Evolutionary conservation across 2,113 vertebrate species (phyloP).

Genomic region (Myodes glareolus): DNA sequence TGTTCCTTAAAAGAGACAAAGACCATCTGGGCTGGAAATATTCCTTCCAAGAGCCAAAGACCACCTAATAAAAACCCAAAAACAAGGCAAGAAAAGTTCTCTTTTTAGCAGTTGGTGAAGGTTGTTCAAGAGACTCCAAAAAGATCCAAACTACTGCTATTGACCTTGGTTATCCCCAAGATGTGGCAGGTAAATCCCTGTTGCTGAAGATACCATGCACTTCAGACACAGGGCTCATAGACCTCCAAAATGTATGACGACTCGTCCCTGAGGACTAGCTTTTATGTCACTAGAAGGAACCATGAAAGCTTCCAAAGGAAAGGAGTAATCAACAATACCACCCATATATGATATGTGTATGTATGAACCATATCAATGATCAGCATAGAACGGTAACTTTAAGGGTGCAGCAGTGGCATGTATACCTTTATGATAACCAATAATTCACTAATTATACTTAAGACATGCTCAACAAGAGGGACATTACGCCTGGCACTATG

Average conservation of each 20-base stretch:
- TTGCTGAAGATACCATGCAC: background rate
- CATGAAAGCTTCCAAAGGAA: background rate
- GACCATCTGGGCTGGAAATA: background rate
- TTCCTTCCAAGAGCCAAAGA: background rate
- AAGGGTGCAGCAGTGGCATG: background rate
- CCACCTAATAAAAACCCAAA: background rate
- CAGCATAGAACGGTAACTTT: background rate
- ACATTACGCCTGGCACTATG: background rate
- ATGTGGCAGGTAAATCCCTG: background rate
- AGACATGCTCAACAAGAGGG: background rate
- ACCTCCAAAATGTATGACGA: background rate
- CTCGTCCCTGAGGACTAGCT: background rate
- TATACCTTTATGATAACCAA: background rate
- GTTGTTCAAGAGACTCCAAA: background rate
- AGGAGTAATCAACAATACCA: background rate
- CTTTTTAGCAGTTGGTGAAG: background rate
- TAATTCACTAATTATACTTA: background rate
- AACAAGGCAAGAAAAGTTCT: background rate
- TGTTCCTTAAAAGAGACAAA: background rate
- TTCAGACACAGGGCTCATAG: background rate
- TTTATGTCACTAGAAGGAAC: background rate
- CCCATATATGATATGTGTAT: background rate
- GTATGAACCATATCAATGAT: background rate
- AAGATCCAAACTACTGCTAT: background rate
- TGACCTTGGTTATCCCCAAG: background rate